Base-by-base conservation (phyloP, 2,888 invertebrate species). In the Myopa tessellatipennis region DNA sequence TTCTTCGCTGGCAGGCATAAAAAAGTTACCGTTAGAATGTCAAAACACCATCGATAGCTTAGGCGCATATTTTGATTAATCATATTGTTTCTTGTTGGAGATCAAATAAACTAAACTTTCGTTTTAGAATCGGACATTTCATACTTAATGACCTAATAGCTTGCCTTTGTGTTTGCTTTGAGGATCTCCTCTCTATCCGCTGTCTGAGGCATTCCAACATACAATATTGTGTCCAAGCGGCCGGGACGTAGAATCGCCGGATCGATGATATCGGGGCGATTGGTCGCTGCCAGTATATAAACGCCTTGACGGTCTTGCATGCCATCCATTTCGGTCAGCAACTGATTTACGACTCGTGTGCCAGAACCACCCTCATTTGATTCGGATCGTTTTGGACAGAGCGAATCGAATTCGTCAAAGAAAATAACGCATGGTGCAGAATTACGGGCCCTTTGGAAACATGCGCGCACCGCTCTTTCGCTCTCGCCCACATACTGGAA, bases 301-400 rank as follows among this genome's bases (percentile, higher is more conserved):
- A 99, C 98, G 2, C 96, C 96, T 86, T 95, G 94, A 70, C 98
- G 92, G 45, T 93, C 93, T 87, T 97, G 96, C 61, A 99, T 93
- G 4, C 99, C 99, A 87, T 99, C 99, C 98, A 99, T 98, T 91
- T 99, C 99, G 0, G 98, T 98, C 71, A 99, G 90, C 89, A 99
- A 91, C 89, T 99, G 98, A 89, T 98, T 99, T 0, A 99, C 98
- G 16, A 99, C 96, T 50, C 98, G 92, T 85, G 92, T 92, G 0
- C 94, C 93, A 0, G 95, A 93, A 4, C 94, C 94, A 83, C 93
- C 93, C 90, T 88, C 94, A 83, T 91, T 93, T 79, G 93, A 92
- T 63, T 95, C 94, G 7, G 95, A 94, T 85, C 99, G 91, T 84
- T 95, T 94, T 0, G 98, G 98, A 87, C 98, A 98, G 50, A 99